Percentiles rank a stretch among this genome's conserved stretches.
phyloP scores from a whole-genome alignment of 1,140 invertebrate genomes.

The Eufriesea mexicana region DNA sequence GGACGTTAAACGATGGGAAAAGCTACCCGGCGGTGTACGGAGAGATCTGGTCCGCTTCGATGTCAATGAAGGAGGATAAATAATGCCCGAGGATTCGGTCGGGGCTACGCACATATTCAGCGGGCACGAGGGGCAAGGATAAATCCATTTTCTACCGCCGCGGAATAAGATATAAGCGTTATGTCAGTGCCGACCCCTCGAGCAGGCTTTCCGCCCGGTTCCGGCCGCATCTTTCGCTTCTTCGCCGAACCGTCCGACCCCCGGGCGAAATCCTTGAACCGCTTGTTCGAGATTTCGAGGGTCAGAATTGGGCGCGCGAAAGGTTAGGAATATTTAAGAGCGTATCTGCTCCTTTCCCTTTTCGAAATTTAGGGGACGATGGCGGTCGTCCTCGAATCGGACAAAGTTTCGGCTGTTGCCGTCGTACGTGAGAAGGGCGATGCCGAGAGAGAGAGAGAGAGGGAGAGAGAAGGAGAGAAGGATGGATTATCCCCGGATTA shows the following conservation, averaged over 20 bases:
- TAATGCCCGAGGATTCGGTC: conserved; percentile 63
- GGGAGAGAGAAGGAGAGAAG: background rate
- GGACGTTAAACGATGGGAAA: conserved; percentile 2
- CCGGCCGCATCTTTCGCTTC: conserved; percentile 26
- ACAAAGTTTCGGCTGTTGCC: background rate
- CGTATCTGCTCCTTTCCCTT: background rate
- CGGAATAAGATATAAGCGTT: conserved; percentile 76
- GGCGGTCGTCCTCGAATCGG: background rate
- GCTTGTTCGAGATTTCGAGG: conserved; percentile 42
- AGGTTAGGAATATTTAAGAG: conserved; percentile 44
- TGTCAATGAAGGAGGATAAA: conserved; percentile 74
- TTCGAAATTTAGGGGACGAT: background rate
- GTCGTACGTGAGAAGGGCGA: background rate
- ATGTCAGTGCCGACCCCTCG: conserved; percentile 62
- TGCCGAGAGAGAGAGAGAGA: too few species aligned
- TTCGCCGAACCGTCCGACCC: conserved; percentile 22
- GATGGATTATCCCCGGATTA: background rate
- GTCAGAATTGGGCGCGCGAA: conserved; percentile 19
- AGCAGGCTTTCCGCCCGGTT: conserved; percentile 22
- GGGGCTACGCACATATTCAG: conserved; percentile 43
- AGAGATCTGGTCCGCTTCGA: conserved; percentile 21
- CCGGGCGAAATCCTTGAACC: conserved; percentile 2
- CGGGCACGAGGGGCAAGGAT: conserved; percentile 64
- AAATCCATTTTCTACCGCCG: conserved; percentile 77
- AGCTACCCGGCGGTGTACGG: background rate